phyloP scores from a whole-genome alignment of 2,797 vertebrate species.

The Pogonophryne albipinna region DNA sequence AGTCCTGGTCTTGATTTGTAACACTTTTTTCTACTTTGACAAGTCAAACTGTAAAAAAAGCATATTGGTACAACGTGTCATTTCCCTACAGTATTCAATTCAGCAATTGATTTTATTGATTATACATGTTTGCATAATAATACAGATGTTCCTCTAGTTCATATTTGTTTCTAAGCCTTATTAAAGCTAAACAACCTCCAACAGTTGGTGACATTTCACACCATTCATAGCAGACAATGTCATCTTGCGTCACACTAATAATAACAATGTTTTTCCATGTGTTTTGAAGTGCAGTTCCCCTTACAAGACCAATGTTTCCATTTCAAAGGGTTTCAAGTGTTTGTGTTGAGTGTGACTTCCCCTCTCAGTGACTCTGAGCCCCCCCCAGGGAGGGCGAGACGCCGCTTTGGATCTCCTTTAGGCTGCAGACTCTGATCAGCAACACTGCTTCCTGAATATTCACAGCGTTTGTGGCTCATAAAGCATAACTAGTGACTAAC shows the following conservation, averaged over 20 bases:
- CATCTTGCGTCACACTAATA: constrained; percentile 10
- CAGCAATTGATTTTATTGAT: no score
- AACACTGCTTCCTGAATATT: constrained; percentile 44
- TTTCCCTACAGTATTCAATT: constrained; percentile 1
- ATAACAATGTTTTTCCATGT: constrained; percentile 22
- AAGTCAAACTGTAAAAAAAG: background rate
- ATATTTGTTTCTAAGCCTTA: constrained; percentile 15
- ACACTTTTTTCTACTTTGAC: background rate
- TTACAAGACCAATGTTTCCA: constrained; percentile 8
- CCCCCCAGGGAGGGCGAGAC: constrained; percentile 17
- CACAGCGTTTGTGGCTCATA: constrained; percentile 44
- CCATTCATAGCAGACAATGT: constrained; percentile 13
- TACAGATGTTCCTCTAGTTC: background rate
- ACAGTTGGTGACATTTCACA: constrained; percentile 9
- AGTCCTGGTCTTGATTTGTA: background rate
- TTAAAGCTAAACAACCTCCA: constrained; percentile 10
- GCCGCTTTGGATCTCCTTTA: constrained; percentile 24
- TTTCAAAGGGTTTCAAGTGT: constrained; percentile 55
- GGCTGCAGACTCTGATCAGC: constrained; percentile 18
- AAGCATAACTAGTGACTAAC: constrained; percentile 20
- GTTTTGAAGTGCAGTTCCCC: constrained; percentile 47
- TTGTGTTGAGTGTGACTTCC: constrained; percentile 67
- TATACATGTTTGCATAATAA: constrained; percentile 8
- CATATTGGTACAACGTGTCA: background rate
- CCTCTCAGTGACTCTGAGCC: constrained; percentile 45